Base-by-base conservation (phyloP, 2,797 vertebrate genomes). In the Aythya fuligula region DNA sequence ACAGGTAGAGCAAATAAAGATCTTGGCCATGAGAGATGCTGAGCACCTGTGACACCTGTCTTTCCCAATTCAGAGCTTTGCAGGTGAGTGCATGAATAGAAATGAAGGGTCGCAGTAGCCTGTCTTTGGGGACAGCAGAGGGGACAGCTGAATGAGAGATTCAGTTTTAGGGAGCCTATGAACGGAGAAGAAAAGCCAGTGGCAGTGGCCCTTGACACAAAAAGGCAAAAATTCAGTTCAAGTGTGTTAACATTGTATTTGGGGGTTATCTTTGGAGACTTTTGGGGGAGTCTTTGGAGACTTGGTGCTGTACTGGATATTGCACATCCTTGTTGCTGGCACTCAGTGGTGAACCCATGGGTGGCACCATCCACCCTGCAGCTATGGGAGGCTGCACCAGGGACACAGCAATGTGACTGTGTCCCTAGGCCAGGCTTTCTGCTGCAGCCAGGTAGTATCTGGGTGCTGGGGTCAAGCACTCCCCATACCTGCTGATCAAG, bases 401-500 rank as follows among this genome's bases (percentile, higher is more conserved):
- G 36, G 36, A 36, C 39, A 27, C 49, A 56, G 30, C 34, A 82
- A 41, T 0, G 1, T 6, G 22, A 18, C 41, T 39, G 34, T 30
- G 45, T 12, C 28, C 16, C 45, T 56, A 36, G 27, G 22, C 15
- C 11, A 34, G 38, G 15, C 24, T 38, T 47, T 65, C 38, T 73
- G 10, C 73, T 47, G 11, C 22, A 66, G 8, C 15, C 38, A 49
- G 64, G 7, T 18, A 20, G 24, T 34, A 32, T 18, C 20, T 36
- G 57, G 8, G 39, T 15, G 6, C 28, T 19, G 27, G 9, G 14
- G 54, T 9, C 6, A 13, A 41, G 51, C 12, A 9, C 18, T 34
- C 24, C 21, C 30, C 0, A 0, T 9, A 49, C 21, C 47, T 56
- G 32, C 28, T n/a, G 13, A 20, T 4, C 0, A 0, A n/a, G 39